Evolutionary conservation across 2,888 invertebrate genomes (phyloP).

Genomic region (Apamea anceps): DNA sequence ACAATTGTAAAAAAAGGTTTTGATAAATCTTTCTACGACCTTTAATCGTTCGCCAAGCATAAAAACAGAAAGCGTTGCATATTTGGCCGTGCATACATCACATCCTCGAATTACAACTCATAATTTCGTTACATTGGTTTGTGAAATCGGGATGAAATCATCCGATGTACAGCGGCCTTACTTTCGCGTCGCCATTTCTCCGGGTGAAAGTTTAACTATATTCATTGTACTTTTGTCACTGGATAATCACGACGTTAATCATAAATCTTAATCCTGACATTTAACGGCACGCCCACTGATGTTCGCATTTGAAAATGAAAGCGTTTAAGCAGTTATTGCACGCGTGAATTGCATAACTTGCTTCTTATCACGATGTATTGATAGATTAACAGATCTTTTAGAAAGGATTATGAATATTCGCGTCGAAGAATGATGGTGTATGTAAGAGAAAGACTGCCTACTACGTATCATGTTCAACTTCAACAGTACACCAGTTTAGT

Average conservation of each 20-base stretch:
- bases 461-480: constrained; percentile 11
- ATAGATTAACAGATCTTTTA: constrained; percentile 68
- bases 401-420: constrained; percentile 65
- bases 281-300: constrained; percentile 80
- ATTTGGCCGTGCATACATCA: constrained; percentile 43
- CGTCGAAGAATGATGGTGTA: constrained; percentile 39
- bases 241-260: constrained; percentile 84
- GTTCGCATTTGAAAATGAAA: constrained; percentile 81
- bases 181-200: constrained; percentile 85
- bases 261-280: constrained; percentile 84
- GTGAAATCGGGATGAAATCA: constrained; percentile 81
- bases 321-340: constrained; percentile 73
- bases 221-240: constrained; percentile 87
- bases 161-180: constrained; percentile 67
- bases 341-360: constrained; percentile 73
- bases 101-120: constrained; percentile 56
- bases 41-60: constrained; percentile 26
- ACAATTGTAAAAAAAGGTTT: constrained; percentile 34
- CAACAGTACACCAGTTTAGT: constrained; percentile 7
- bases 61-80: constrained; percentile 42
- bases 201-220: constrained; percentile 85
- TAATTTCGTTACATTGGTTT: constrained; percentile 57
- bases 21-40: constrained; percentile 51
- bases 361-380: constrained; percentile 66
- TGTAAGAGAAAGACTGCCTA: constrained; percentile 40